These are phyloP conservation scores for Lates japonicus DNA, from an alignment of 2,797 vertebrate genomes.

Conservation along the genomic window DNA sequence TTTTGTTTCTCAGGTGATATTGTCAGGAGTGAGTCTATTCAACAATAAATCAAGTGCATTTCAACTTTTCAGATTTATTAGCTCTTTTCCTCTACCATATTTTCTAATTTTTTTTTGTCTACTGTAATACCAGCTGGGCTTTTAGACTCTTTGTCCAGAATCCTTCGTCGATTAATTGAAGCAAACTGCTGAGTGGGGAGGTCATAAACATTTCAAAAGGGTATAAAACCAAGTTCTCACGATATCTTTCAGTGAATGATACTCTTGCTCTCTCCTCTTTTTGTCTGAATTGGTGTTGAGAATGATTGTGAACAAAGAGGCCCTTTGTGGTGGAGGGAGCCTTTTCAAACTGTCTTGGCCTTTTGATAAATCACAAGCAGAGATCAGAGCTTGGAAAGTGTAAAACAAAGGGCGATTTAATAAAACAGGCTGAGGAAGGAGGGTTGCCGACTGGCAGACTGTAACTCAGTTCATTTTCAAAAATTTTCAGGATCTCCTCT, in stretches of 20 bases:
- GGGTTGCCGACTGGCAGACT: conserved; percentile 83
- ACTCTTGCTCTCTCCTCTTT: conserved; percentile 80
- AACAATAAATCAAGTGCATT: background rate
- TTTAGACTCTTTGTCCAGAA: conserved; percentile 68
- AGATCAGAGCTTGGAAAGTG: conserved; percentile 91
- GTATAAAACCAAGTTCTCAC: conserved; percentile 94
- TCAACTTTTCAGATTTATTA: conserved; percentile 7
- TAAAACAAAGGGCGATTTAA: conserved; percentile 91
- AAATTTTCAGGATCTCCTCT: conserved; percentile 88
- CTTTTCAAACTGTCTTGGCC: conserved; percentile 90
- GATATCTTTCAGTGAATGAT: conserved; percentile 88
- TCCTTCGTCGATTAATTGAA: conserved; percentile 84
- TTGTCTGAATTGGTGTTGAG: conserved; percentile 77
- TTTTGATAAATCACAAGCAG: conserved; percentile 90
- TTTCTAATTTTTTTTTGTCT: conserved; percentile 10
- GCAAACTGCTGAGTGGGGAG: conserved; percentile 87
- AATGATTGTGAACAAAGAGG: conserved; percentile 84
- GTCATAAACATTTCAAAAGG: conserved; percentile 93
- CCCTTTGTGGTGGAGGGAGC: conserved; percentile 85
- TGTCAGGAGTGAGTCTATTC: background rate
- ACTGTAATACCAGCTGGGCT: conserved; percentile 61
- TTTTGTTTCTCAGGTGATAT: background rate
- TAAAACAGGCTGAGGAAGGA: conserved; percentile 85
- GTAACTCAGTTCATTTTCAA: conserved; percentile 85
- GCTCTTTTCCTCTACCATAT: conserved; percentile 8